These are phyloP conservation scores for Brassicogethes aeneus DNA, from an alignment of 2,888 invertebrate species.

Conservation along the genomic window DNA sequence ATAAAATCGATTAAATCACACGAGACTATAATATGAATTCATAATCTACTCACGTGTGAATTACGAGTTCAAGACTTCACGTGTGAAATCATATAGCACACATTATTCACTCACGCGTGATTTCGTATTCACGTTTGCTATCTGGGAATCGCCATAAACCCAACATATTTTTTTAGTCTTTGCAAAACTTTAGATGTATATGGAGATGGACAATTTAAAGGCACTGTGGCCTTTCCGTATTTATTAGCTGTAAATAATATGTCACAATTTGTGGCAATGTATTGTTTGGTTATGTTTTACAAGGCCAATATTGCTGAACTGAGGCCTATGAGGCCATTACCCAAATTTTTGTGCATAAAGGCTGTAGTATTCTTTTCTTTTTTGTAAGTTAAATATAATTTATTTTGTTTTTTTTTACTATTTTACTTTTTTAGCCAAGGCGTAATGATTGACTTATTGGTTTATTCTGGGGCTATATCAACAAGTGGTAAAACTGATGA, in stretches of 20 bases:
- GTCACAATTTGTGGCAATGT: conserved; percentile 95
- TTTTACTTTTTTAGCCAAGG: conserved; percentile 65
- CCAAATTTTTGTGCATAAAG: conserved; percentile 94
- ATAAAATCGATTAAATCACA: no score
- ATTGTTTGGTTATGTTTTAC: conserved; percentile 90
- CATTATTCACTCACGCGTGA: no score
- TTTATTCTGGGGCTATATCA: conserved; percentile 71
- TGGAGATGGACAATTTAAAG: conserved; percentile 84
- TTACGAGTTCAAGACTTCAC: no score
- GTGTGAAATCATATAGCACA: no score
- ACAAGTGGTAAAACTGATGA: conserved; percentile 62
- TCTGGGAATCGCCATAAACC: not conserved
- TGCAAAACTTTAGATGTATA: conserved; percentile 80
- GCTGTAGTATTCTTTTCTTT: conserved; percentile 97
- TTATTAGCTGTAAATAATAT: conserved; percentile 80
- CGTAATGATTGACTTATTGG: conserved; percentile 78
- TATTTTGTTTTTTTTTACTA: conserved; percentile 2
- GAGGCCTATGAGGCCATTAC: conserved; percentile 86
- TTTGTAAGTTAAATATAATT: conserved; percentile 63
- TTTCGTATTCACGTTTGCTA: no score
- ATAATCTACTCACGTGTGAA: no score
- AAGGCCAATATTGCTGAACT: conserved; percentile 79
- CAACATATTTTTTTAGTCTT: conserved; percentile 63
- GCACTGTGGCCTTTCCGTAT: conserved; percentile 81
- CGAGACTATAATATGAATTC: no score